Conservation (phyloP, 1,140 invertebrate species). For the Drosophila nigromelanica region DNA sequence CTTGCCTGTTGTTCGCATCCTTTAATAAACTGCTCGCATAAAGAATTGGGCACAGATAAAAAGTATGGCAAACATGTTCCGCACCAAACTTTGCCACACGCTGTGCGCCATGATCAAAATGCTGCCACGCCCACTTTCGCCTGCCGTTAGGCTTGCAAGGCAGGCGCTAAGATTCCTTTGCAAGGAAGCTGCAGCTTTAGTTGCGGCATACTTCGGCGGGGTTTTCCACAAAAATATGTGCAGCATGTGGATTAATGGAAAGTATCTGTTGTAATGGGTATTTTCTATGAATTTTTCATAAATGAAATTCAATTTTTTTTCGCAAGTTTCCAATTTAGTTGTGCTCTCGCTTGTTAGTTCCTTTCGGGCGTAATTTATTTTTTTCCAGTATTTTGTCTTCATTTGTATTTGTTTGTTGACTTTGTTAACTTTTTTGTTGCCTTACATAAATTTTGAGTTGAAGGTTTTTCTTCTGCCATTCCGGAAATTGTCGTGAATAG, state of each 20-base stretch:
- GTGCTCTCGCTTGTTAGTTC: constrained; percentile 1
- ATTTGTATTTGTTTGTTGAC: constrained; percentile 51
- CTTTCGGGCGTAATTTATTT: constrained; percentile 43
- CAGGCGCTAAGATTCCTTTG: too few species aligned
- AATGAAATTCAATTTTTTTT: constrained; percentile 20
- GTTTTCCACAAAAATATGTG: not conserved
- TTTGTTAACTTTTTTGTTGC: constrained; percentile 36
- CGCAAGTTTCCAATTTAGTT: not conserved
- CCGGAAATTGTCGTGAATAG: constrained; percentile 77
- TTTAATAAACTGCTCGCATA: constrained; percentile 53
- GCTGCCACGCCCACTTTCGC: not conserved
- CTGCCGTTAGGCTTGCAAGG: not conserved
- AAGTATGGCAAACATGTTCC: constrained; percentile 62
- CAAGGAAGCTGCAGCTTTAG: not conserved
- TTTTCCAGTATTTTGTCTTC: constrained; percentile 37
- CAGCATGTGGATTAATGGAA: constrained; percentile 8
- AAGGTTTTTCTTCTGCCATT: constrained; percentile 29
- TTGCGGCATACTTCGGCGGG: not conserved
- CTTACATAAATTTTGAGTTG: constrained; percentile 14
- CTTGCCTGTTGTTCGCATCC: constrained; percentile 39
- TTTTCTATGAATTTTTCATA: constrained; percentile 27
- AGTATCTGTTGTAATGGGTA: not conserved
- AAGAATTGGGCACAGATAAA: constrained; percentile 33
- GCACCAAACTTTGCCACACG: constrained; percentile 38
- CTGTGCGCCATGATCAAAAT: too few species aligned